phyloP scores from a whole-genome alignment of 2,113 vertebrate species.

The Ia io region DNA sequence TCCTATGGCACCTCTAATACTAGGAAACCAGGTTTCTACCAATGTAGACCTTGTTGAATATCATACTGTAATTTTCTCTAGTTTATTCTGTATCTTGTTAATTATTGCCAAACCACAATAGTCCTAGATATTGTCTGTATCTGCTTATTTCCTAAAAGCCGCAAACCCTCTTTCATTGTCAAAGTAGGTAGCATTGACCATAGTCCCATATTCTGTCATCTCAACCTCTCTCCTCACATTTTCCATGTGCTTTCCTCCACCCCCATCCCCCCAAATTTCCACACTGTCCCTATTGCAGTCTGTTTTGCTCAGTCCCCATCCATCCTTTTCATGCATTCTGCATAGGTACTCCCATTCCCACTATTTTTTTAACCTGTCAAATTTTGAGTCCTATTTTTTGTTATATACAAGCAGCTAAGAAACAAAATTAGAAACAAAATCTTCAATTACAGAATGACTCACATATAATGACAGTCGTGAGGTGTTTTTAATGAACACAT shows the following conservation, averaged over 20 bases:
- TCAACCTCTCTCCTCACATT: neutral
- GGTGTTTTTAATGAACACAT: constrained; percentile 55
- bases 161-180: neutral
- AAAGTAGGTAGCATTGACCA: neutral
- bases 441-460: neutral
- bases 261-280: neutral
- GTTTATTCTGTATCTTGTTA: neutral
- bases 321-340: neutral
- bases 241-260: neutral
- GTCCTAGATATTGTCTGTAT: neutral
- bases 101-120: neutral
- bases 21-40: neutral
- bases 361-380: neutral
- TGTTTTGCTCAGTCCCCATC: neutral
- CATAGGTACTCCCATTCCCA: neutral
- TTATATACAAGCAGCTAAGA: neutral
- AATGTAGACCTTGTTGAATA: neutral
- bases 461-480: neutral
- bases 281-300: neutral
- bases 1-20: neutral
- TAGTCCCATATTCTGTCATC: neutral
- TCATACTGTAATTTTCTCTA: neutral
- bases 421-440: constrained; percentile 37
- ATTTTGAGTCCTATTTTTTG: neutral
- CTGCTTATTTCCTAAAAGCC: neutral